A percentile compares a stretch with the other conserved stretches of the same genome.
phyloP scores from a whole-genome alignment of 2,797 vertebrate species.

The Molossus alvarezi region DNA sequence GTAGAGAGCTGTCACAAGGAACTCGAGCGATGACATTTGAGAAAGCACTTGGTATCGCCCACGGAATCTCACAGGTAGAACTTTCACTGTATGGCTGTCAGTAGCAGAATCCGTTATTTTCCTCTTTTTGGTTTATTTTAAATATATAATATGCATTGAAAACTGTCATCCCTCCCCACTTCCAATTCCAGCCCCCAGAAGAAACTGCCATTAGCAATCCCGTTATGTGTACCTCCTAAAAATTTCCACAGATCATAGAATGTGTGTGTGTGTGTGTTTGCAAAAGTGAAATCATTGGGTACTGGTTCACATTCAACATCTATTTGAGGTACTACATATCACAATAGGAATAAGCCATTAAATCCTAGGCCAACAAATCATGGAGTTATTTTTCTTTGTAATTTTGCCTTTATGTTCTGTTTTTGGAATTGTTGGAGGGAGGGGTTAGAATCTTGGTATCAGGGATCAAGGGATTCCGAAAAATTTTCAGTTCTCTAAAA shows the following conservation, averaged over 20 bases:
- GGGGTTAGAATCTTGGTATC: background rate
- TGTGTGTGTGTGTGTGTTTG: background rate
- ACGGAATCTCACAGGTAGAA: background rate
- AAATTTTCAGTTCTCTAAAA: background rate
- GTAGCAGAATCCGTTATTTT: slow-evolving; percentile 1
- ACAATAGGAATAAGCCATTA: background rate
- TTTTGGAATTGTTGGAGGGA: background rate
- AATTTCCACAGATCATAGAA: background rate
- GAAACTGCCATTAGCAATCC: background rate
- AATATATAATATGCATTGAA: background rate
- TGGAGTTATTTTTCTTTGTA: background rate
- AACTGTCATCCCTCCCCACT: background rate
- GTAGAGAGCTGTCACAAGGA: background rate
- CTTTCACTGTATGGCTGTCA: background rate
- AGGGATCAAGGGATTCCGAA: background rate
- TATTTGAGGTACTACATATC: background rate
- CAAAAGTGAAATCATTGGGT: background rate
- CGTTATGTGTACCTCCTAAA: background rate
- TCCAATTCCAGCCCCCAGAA: background rate
- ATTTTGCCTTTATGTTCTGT: background rate
- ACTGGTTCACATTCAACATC: background rate
- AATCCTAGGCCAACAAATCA: background rate
- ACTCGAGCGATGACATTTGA: rapidly evolving
- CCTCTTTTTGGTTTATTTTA: slow-evolving; percentile 35
- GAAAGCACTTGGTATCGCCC: background rate